These are phyloP conservation scores for Myrmecophaga tridactyla DNA, from an alignment of 2,113 vertebrate species.

Conservation along the genomic window DNA sequence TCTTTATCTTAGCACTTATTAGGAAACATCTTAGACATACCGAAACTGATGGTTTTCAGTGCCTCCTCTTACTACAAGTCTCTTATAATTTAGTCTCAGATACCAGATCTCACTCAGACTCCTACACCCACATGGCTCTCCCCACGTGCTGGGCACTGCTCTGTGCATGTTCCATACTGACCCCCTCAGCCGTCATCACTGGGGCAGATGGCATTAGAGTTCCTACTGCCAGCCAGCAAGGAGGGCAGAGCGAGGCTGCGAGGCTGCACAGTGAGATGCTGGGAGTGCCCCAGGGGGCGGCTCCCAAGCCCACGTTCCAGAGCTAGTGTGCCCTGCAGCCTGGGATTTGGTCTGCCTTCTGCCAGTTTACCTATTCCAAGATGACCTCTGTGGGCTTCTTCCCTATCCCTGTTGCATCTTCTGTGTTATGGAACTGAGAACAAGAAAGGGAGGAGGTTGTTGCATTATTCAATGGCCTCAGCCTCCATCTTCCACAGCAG, in stretches of 20 bases:
- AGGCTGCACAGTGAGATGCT: background rate
- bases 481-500: background rate
- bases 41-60: background rate
- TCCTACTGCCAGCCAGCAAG: background rate
- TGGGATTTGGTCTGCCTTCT: too few relatives aligned
- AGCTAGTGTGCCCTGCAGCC: too few relatives aligned
- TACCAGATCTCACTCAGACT: background rate
- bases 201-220: background rate
- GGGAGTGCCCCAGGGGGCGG: too few relatives aligned
- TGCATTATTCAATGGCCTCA: too few relatives aligned
- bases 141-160: background rate
- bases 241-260: background rate
- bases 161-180: background rate
- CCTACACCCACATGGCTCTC: rapidly evolving
- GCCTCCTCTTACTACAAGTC: background rate
- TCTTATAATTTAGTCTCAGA: background rate
- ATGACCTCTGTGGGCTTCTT: background rate
- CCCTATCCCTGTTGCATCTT: background rate
- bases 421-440: background rate
- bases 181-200: background rate
- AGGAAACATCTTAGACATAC: background rate
- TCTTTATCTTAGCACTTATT: background rate
- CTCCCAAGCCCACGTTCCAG: too few relatives aligned
- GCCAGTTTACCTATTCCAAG: background rate
- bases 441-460: background rate